Conservation (phyloP, 2,888 invertebrate species). For the Carcina quercana region DNA sequence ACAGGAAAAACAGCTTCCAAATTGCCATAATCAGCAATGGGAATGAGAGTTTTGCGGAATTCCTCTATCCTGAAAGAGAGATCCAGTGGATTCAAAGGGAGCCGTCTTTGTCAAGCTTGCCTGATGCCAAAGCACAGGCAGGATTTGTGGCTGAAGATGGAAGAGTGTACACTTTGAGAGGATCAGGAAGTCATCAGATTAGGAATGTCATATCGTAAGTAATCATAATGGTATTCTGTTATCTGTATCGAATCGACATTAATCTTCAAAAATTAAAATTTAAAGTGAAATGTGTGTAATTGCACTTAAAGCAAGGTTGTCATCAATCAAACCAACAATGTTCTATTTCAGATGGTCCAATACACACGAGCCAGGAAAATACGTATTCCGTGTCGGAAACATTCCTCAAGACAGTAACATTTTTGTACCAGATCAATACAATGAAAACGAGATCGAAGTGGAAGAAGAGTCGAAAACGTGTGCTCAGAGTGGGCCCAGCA, state of each 20-base stretch:
- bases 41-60: conserved; percentile 86
- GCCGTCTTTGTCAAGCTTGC: conserved; percentile 81
- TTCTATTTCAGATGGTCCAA: conserved; percentile 84
- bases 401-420: conserved; percentile 77
- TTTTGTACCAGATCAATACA: conserved; percentile 77
- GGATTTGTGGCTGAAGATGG: conserved; percentile 93
- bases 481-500: conserved; percentile 77
- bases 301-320: too few relatives aligned
- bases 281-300: too few relatives aligned
- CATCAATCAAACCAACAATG: too few relatives aligned
- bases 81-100: conserved; percentile 95
- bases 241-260: neutral
- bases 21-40: conserved; percentile 79
- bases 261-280: neutral
- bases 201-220: conserved; percentile 84
- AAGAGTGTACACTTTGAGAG: conserved; percentile 81
- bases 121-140: conserved; percentile 94
- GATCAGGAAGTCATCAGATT: conserved; percentile 94
- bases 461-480: conserved; percentile 72
- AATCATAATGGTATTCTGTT: conserved; percentile 1
- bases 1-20: conserved; percentile 93
- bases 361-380: conserved; percentile 87
- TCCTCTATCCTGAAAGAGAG: conserved; percentile 90
- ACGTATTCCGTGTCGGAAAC: conserved; percentile 90
- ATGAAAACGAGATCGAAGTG: conserved; percentile 52